A percentile compares a stretch with the other conserved stretches of the same genome.
These are phyloP conservation scores for Nothobranchius furzeri DNA, from an alignment of 2,113 vertebrate species.

Conservation along the genomic window DNA sequence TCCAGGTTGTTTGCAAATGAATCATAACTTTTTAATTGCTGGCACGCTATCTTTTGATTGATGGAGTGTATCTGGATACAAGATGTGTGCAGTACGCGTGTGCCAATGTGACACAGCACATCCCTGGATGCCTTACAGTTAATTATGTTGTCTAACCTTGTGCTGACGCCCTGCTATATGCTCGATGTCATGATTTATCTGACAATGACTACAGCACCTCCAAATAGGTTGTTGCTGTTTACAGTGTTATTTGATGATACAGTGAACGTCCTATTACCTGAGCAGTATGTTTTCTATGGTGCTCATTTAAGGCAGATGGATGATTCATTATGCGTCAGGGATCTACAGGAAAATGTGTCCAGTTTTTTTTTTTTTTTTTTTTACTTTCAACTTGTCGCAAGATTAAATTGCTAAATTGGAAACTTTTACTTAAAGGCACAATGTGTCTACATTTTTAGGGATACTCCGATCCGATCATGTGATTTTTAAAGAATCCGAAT, in stretches of 20 bases:
- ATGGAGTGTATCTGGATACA: constrained; percentile 61
- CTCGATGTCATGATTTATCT: constrained; percentile 56
- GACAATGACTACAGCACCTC: constrained; percentile 29
- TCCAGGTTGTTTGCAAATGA: constrained; percentile 41
- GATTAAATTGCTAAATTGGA: constrained; percentile 6
- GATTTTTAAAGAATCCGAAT: no score
- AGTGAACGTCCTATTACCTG: constrained; percentile 31
- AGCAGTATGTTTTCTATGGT: constrained; percentile 13
- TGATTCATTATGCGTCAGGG: no score
- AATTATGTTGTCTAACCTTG: constrained; percentile 69
- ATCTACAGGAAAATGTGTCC: constrained; percentile 2
- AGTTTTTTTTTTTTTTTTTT: no score
- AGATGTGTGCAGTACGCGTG: constrained; percentile 54
- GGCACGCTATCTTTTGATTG: constrained; percentile 54
- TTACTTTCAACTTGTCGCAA: no score
- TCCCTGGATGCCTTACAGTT: constrained; percentile 55
- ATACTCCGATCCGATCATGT: no score
- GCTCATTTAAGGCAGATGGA: constrained; percentile 1
- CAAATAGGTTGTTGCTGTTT: constrained; percentile 36
- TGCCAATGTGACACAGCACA: constrained; percentile 56
- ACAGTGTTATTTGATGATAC: constrained; percentile 36
- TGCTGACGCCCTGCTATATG: constrained; percentile 48
- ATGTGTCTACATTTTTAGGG: no score
- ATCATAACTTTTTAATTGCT: constrained; percentile 71
- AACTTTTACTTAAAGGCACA: not conserved